Conservation (phyloP, 2,797 vertebrate species). For the Pangasius krempfi region DNA sequence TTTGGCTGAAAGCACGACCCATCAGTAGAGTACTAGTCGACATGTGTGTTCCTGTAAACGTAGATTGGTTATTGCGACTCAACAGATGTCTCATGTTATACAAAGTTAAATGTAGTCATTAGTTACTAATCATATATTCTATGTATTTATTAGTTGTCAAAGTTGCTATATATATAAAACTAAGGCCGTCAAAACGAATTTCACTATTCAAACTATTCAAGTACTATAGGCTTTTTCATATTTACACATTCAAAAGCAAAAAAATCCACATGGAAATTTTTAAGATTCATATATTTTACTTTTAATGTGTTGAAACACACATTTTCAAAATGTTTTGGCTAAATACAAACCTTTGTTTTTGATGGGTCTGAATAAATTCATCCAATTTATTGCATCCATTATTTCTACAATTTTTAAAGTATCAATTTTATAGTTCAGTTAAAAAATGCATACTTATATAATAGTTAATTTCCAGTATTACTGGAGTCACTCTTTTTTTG, state of each 20-base stretch:
- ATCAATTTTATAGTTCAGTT: neutral
- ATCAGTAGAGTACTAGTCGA: neutral
- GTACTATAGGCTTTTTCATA: neutral
- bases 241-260: slow-evolving; percentile 1
- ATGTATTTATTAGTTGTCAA: neutral
- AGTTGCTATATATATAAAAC: neutral
- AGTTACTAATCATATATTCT: neutral
- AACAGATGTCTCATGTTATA: neutral
- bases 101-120: neutral
- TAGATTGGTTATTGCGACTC: slow-evolving; percentile 3
- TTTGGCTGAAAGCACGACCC: neutral
- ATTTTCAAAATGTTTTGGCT: neutral
- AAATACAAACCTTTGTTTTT: neutral
- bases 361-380: neutral
- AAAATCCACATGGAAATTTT: neutral
- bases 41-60: neutral
- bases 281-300: neutral
- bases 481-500: neutral
- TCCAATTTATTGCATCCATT: neutral
- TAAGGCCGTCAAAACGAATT: neutral
- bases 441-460: neutral
- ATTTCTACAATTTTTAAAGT: neutral
- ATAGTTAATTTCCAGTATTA: neutral
- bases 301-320: neutral
- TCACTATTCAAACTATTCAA: neutral